A percentile compares a stretch with the other conserved stretches of the same genome.
phyloP scores from a whole-genome alignment of 1,140 invertebrate genomes.

The Cherax quadricarinatus region DNA sequence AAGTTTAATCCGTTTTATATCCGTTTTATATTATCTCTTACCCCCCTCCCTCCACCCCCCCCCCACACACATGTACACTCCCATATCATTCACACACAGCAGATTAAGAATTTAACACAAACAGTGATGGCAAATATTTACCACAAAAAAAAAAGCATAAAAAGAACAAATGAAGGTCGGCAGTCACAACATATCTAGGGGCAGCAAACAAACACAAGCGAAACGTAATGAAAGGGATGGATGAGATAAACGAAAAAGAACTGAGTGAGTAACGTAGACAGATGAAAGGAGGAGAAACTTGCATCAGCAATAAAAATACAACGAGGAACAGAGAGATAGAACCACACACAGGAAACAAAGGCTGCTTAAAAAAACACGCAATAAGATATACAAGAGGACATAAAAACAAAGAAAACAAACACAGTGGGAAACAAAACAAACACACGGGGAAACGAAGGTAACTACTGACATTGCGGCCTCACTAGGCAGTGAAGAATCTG shows the following conservation, averaged over 20 bases:
- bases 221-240: background rate
- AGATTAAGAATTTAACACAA: too few relatives aligned
- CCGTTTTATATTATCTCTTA: too few relatives aligned
- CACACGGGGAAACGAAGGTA: background rate
- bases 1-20: too few relatives aligned
- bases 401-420: background rate
- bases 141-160: too few relatives aligned
- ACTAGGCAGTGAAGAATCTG: background rate
- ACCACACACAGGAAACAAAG: background rate
- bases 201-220: background rate
- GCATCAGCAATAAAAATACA: background rate
- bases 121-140: too few relatives aligned
- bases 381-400: background rate
- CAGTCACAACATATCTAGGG: too few relatives aligned
- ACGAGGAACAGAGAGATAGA: background rate
- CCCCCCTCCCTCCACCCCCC: too few relatives aligned
- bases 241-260: background rate
- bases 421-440: background rate
- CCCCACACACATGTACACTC: too few relatives aligned
- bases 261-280: background rate
- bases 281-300: background rate
- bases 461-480: background rate
- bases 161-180: too few relatives aligned
- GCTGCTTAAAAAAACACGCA: too few relatives aligned
- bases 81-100: too few relatives aligned